Evolutionary conservation across 2,797 vertebrate species (phyloP).

Genomic region (Ispidina picta): DNA sequence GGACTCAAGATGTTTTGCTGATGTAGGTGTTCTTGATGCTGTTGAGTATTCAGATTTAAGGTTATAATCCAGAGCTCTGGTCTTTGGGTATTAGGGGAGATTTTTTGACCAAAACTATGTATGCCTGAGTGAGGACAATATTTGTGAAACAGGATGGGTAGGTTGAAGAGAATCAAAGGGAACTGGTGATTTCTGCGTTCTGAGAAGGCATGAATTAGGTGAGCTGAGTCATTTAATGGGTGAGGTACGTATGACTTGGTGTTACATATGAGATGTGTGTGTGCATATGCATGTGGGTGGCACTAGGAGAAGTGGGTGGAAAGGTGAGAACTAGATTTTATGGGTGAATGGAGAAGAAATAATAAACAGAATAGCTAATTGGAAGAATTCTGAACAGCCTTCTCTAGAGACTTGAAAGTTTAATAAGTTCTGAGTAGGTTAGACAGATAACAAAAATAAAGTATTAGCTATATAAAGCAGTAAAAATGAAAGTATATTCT

Average conservation of each 20-base stretch:
- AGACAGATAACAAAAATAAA: not conserved
- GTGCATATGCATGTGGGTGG: not conserved
- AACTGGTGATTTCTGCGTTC: not conserved
- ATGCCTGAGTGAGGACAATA: not conserved
- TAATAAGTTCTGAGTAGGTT: slow-evolving; percentile 23
- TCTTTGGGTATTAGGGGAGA: not conserved
- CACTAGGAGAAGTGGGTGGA: not conserved
- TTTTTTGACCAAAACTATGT: not conserved
- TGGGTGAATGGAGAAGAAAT: not conserved
- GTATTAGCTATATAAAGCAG: not conserved
- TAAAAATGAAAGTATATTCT: not conserved
- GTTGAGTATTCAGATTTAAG: not conserved
- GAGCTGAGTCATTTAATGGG: not conserved
- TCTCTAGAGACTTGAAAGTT: not conserved
- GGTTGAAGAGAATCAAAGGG: not conserved
- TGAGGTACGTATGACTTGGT: not conserved
- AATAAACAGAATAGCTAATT: slow-evolving; percentile 25
- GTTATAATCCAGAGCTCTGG: not conserved
- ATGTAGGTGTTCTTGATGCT: not conserved
- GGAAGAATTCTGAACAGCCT: slow-evolving; percentile 13
- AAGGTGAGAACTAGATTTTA: not conserved
- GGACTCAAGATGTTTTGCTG: not conserved
- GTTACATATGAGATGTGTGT: not conserved
- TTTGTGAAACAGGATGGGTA: not conserved
- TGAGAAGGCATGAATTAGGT: not conserved